Percentiles rank a stretch among this genome's conserved stretches.
Conservation (phyloP, 2,797 vertebrate species). For the Sebastes itinus region DNA sequence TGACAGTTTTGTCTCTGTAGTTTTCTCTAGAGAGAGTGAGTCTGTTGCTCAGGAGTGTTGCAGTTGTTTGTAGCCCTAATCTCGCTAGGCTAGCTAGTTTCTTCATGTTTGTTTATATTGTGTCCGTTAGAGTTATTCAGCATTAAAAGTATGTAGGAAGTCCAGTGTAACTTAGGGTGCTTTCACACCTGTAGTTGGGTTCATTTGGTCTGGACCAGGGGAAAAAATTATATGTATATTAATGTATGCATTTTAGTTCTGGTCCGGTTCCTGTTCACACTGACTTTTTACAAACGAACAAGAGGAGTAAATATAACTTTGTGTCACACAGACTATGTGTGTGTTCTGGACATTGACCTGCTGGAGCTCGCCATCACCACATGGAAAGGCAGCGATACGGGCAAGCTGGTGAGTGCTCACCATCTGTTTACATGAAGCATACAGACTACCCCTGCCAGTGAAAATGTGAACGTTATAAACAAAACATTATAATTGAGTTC, state of each 20-base stretch:
- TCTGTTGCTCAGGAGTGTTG: background rate
- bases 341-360: conserved; percentile 92
- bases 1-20: background rate
- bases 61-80: background rate
- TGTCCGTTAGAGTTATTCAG: background rate
- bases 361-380: conserved; percentile 93
- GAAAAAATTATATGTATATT: too few species aligned
- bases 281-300: too few species aligned
- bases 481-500: conserved; percentile 45
- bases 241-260: background rate
- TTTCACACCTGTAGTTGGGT: background rate
- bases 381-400: conserved; percentile 88
- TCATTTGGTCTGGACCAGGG: background rate
- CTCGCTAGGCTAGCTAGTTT: background rate
- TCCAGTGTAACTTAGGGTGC: background rate
- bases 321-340: conserved; percentile 87
- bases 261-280: too few species aligned
- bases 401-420: conserved; percentile 83
- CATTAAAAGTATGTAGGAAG: background rate
- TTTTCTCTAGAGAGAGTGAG: background rate
- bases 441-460: background rate
- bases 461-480: conserved; percentile 5
- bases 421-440: conserved; percentile 1
- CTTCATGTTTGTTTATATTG: background rate
- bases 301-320: background rate